Evolutionary conservation across 2,888 invertebrate species (phyloP), one percentile per base, ranked within the genome.

Genomic region (Carpatolechia fugitivella): DNA sequence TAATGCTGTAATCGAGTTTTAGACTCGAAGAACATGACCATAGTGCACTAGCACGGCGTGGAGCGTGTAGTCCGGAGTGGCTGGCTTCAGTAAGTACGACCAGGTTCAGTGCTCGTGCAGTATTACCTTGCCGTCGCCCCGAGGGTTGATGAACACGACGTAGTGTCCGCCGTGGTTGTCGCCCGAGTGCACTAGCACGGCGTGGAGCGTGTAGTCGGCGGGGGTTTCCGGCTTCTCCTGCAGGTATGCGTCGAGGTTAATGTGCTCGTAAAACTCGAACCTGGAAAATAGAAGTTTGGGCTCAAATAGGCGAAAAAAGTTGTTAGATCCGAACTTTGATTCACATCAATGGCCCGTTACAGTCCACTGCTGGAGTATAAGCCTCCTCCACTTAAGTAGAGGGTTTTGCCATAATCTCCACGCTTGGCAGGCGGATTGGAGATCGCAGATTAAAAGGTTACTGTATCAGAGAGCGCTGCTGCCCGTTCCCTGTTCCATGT

Each of bases 101-200:
- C 10, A 33, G 3, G 3, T 33, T 33, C 2, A 6, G 2, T n/a
- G 4, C 5, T 11, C 2, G 33, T 11, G 33, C 1, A 3, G 20
- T 41, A 4, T 18, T 85, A 96, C 97, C 90, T 95, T 96, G 60
- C 97, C 97, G 76, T 98, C 98, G 24, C 98, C 97, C 72, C 95
- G 95, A 0, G 99, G 99, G 90, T 99, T 99, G 69, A 99, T 98
- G 85, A 98, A 99, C 53, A 99, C 99, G 55, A 99, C 99, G 83
- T 99, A 99, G 85, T 99, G 99, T 0, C 99, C 99, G 1, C 99
- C 99, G 78, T 99, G 98, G 91, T 99, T 99, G 85, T 99, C 99
- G 0, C 99, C 99, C 57, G 98, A 98, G 86, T 99, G 99, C 7
- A 99, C 99, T 56, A 99, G 92, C 51, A 99, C 99, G 16, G 99